phyloP scores from a whole-genome alignment of 1,140 invertebrate species.

The Listronotus bonariensis region DNA sequence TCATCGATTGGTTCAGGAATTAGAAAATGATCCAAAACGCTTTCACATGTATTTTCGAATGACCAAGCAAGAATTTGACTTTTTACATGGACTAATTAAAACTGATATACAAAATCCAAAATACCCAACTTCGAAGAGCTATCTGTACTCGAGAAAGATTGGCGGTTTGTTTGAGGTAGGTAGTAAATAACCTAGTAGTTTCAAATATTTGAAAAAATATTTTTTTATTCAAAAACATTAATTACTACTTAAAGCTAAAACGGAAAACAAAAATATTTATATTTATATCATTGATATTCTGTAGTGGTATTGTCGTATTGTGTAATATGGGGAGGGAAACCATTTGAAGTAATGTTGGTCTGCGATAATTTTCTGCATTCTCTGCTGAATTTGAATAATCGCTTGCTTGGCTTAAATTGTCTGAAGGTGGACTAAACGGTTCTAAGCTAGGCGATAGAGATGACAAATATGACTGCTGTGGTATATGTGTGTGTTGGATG shows the following conservation, averaged over 20 bases:
- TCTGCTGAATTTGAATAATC: background rate
- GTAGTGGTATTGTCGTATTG: background rate
- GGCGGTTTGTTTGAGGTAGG: background rate
- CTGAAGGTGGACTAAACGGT: too few species aligned
- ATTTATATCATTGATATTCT: too few species aligned
- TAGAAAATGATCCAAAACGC: too few species aligned
- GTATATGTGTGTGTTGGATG: background rate
- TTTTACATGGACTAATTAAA: too few species aligned
- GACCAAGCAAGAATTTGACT: too few species aligned
- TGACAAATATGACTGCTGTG: background rate
- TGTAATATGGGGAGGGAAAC: constrained; percentile 1
- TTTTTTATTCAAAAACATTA: background rate
- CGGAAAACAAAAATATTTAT: too few species aligned
- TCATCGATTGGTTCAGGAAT: too few species aligned
- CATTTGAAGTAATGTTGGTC: constrained; percentile 6
- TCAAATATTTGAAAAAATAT: constrained; percentile 1
- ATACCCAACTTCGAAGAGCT: too few species aligned
- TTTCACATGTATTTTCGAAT: too few species aligned
- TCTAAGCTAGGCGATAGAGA: background rate
- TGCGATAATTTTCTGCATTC: constrained; percentile 4
- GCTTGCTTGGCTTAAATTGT: constrained; percentile 2
- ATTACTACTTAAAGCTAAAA: background rate
- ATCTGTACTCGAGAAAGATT: too few species aligned
- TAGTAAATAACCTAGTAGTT: constrained; percentile 3
- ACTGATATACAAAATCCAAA: too few species aligned